Evolutionary conservation across 1,140 invertebrate species (phyloP), one percentile per base, ranked within the genome.

Genomic region (Uloborus diversus): DNA sequence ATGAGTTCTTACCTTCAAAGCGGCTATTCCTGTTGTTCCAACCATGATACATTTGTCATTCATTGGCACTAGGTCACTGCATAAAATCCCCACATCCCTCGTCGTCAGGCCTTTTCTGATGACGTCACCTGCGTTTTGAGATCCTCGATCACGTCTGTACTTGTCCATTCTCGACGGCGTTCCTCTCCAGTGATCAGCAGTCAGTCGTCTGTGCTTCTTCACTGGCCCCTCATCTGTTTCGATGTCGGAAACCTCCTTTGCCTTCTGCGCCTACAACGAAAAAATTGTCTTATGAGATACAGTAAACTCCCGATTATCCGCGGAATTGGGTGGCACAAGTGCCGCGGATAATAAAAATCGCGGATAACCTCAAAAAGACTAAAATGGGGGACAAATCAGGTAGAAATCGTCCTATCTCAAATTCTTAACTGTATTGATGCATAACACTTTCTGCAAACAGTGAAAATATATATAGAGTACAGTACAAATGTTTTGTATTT

Each of bases 21-120:
- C 79, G n/a, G 70, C 57, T 9, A 82, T 82, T 5, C 70, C 79
- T n/a, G 79, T 82, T 5, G 69, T 81, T 3, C 81, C 81, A 17
- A 82, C 81, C 81, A 82, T 82, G 20, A 82, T 53, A 17, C 79
- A 64, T 20, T 81, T 81, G 30, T 82, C 81, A 59, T 70, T 82
- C 0, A 79, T 56, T 14, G 64, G 53, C 0, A 68, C 37, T 4
- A 49, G 25, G 32, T 79, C 64, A 27, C 37, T 69, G 53, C 76
- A 68, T 2, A 59, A 51, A 17, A 69, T 23, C 3, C 76, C 76
- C 9, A 79, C 64, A 13, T 79, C 76, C 27, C 53, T 79, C 0
- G 76, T 69, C 5, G 49, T 42, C 1, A 47, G n/a, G 5, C 30
- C 32, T 11, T 23, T 32, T 30, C 32, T 37, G 14, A 66, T 56